Percentiles rank a stretch among this genome's conserved stretches.
phyloP scores from a whole-genome alignment of 2,113 vertebrate species.

The Varanus salvator region DNA sequence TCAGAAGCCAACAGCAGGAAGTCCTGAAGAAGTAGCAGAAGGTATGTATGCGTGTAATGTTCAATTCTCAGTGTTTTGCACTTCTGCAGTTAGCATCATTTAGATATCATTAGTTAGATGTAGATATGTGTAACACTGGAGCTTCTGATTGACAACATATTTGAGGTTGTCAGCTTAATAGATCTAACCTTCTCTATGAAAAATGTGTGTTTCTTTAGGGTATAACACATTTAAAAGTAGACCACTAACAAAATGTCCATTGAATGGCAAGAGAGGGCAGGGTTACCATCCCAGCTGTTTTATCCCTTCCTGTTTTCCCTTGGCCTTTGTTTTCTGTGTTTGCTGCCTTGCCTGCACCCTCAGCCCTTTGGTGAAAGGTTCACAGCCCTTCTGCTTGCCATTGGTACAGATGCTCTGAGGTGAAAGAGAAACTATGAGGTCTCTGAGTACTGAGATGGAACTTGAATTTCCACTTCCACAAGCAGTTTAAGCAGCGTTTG shows the following conservation, averaged over 20 bases:
- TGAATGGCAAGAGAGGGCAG: too few species aligned
- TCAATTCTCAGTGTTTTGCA: not conserved
- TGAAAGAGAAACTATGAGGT: not conserved
- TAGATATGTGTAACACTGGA: too few species aligned
- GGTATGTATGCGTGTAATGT: slow-evolving; percentile 55
- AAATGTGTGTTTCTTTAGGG: not conserved
- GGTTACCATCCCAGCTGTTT: not conserved
- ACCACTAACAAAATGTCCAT: not conserved
- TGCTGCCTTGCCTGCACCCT: not conserved
- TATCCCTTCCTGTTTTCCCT: not conserved
- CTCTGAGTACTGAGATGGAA: not conserved
- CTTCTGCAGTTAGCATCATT: not conserved
- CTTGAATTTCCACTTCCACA: not conserved
- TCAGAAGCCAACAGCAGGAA: fast-evolving
- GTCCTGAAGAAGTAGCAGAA: not conserved
- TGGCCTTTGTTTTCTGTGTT: not conserved
- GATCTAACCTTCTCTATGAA: not conserved
- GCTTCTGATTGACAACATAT: not conserved
- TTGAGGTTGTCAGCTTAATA: not conserved
- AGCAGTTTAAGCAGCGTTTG: not conserved
- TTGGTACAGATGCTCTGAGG: not conserved
- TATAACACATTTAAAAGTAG: not conserved
- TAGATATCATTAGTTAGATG: too few species aligned
- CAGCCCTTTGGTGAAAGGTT: not conserved
- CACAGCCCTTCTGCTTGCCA: not conserved